phyloP scores from a whole-genome alignment of 2,888 invertebrate species.

The Cerceris rybyensis region DNA sequence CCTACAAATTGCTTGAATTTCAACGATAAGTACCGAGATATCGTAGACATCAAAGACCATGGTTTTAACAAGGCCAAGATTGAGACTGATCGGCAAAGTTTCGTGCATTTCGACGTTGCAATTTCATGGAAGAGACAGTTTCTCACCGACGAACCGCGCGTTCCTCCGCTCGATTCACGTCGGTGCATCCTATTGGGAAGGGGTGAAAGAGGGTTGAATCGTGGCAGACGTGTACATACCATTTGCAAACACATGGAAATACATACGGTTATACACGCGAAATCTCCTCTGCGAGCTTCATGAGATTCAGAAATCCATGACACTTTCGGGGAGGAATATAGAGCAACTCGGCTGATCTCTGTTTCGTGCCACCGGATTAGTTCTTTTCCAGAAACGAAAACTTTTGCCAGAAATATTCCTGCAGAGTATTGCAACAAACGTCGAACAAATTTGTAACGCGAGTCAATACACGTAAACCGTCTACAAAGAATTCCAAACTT shows the following conservation, averaged over 20 bases:
- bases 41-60: constrained; percentile 20
- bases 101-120: constrained; percentile 42
- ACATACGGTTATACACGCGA: constrained; percentile 17
- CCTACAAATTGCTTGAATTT: not conserved
- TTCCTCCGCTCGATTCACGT: constrained; percentile 31
- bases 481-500: too few relatives aligned
- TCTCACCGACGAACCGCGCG: constrained; percentile 32
- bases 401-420: constrained; percentile 6
- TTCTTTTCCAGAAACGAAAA: constrained; percentile 48
- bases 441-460: too few relatives aligned
- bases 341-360: constrained; percentile 43
- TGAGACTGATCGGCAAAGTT: constrained; percentile 32
- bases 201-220: constrained; percentile 2
- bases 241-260: constrained; percentile 38
- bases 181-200: constrained; percentile 26
- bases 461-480: too few relatives aligned
- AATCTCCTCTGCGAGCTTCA: constrained; percentile 20
- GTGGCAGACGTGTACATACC: constrained; percentile 37
- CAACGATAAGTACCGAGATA: constrained; percentile 1
- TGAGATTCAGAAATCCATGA: constrained; percentile 52
- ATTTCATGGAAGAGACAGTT: constrained; percentile 39
- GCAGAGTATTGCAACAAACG: not conserved
- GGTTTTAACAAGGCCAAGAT: constrained; percentile 27
- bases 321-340: constrained; percentile 43
- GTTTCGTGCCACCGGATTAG: constrained; percentile 49